Evolutionary conservation across 1,140 invertebrate genomes (phyloP).

Genomic region (Diachasmimorpha longicaudata): DNA sequence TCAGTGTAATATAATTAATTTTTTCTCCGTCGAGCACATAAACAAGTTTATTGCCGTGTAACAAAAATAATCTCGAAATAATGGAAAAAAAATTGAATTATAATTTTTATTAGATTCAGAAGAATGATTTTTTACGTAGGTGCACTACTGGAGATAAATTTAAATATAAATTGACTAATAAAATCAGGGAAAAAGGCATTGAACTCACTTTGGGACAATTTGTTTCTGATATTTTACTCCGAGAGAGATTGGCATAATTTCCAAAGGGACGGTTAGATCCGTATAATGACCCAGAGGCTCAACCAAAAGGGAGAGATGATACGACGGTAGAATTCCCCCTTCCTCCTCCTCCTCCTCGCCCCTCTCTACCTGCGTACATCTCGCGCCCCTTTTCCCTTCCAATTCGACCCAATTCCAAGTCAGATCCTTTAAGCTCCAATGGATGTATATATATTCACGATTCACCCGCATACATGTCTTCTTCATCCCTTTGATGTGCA

Average conservation of each 20-base stretch:
- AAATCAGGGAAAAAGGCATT: no score
- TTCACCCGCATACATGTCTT: not conserved
- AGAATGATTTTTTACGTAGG: no score
- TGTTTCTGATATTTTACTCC: slow-evolving; percentile 3
- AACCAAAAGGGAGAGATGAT: not conserved
- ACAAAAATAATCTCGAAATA: no score
- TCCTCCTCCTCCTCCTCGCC: not conserved
- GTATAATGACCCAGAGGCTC: not conserved
- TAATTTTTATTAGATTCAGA: no score
- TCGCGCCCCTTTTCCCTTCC: not conserved
- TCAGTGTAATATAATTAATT: no score
- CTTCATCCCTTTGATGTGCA: slow-evolving; percentile 6
- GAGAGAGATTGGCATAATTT: not conserved
- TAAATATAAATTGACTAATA: no score
- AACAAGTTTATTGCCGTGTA: no score
- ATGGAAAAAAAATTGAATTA: no score
- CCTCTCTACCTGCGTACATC: no score
- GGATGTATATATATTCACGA: not conserved
- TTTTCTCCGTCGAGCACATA: no score
- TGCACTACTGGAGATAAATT: no score
- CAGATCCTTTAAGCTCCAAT: slow-evolving; percentile 19
- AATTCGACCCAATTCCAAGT: slow-evolving; percentile 13
- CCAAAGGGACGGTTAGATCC: not conserved
- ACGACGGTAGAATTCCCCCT: not conserved
- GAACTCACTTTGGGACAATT: not conserved